Base-by-base conservation (phyloP, 2,888 invertebrate species). In the Cordilura impudica region DNA sequence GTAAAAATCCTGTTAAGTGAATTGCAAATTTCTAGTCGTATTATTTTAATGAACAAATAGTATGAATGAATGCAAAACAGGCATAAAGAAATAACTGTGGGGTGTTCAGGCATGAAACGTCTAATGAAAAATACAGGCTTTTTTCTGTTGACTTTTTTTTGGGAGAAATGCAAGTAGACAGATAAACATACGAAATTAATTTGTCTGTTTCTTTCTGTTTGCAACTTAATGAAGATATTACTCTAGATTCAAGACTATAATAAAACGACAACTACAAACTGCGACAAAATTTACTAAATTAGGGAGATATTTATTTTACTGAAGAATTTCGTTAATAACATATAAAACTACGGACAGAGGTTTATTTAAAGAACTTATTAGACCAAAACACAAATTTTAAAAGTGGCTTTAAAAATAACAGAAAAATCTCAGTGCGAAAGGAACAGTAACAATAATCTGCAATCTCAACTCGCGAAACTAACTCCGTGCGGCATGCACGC, bases 141-240 rank as follows among this genome's bases (percentile, higher is more conserved):
- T 2, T 26, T 26, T 4, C 3, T 26, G 26, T n/a, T 39, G 1
- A n/a, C 1, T 39, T 39, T 39, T 39, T 54, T 74, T 67, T 45
- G 53, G 26, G 19, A 26, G 67, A 54, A 74, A 67, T 47, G 43
- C 53, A 19, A 18, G 29, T 12, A 35, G 31, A 21, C 31, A 63
- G 8, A 29, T 51, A 67, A 14, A 39, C 29, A 66, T 23, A 58
- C 60, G 60, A 67, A 67, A 75, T 73, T 39, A 56, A 63, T 69
- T 75, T 75, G 69, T 63, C 63, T 63, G 75, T 47, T 51, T 63
- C 56, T 58, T 23, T 61, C 54, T 60, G 18, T n/a, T 31, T 12
- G 12, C 31, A 31, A 39, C 47, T 65, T 75, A 70, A 70, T 76
- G 43, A 76, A 76, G 63, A 76, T 76, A 69, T 74, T 74, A 67